Evolutionary conservation across 2,113 vertebrate genomes (phyloP).

Genomic region (Oryzias javanicus): DNA sequence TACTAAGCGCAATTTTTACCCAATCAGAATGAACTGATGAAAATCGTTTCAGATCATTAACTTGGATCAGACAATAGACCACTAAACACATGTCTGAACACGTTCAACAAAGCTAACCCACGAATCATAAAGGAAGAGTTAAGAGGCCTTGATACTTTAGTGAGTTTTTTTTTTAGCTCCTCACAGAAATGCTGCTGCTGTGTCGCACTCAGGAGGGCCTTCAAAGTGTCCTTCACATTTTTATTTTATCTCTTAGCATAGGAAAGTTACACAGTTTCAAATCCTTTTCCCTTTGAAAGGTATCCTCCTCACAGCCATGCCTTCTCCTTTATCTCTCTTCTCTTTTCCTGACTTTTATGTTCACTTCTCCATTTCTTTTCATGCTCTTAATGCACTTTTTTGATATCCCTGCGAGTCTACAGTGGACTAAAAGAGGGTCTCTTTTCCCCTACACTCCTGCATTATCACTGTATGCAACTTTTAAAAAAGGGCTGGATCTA

Average conservation of each 20-base stretch:
- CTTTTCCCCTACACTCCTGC: too few species aligned
- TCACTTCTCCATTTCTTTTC: not conserved
- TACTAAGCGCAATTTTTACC: constrained; percentile 21
- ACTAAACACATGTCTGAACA: constrained; percentile 33
- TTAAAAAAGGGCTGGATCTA: not conserved
- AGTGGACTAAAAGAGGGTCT: not conserved
- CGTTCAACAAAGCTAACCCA: constrained; percentile 47
- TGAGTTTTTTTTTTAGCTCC: constrained; percentile 22
- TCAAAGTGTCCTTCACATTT: constrained; percentile 28
- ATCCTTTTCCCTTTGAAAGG: constrained; percentile 15
- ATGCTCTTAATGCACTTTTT: constrained; percentile 29
- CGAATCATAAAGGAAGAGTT: constrained; percentile 43
- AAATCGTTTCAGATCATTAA: constrained; percentile 59
- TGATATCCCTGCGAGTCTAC: constrained; percentile 25
- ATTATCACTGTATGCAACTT: constrained; percentile 9
- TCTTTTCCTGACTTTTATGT: constrained; percentile 1
- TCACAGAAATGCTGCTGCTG: constrained; percentile 11
- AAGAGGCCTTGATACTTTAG: constrained; percentile 23
- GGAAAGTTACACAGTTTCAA: constrained; percentile 17
- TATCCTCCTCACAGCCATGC: not conserved
- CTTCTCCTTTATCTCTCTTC: constrained; percentile 4
- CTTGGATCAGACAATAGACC: constrained; percentile 29
- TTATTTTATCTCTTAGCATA: constrained; percentile 6
- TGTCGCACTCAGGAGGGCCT: constrained; percentile 20
- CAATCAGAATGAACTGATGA: constrained; percentile 47